Evolutionary conservation across 1,140 invertebrate genomes (phyloP).

Genomic region (Hycleus phaleratus): DNA sequence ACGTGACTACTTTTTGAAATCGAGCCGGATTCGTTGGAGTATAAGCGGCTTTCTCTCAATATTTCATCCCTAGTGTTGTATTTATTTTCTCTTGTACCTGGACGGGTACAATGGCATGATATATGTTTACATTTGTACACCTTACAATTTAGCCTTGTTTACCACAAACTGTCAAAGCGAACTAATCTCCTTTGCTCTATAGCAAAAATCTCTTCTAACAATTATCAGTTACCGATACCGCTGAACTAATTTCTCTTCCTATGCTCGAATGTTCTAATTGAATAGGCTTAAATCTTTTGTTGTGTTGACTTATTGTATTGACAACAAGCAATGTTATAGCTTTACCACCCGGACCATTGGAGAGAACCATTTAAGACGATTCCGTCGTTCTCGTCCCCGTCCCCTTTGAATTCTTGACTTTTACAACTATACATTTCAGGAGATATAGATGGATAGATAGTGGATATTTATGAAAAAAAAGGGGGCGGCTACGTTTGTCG

Average conservation of each 20-base stretch:
- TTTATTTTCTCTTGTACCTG: too few relatives aligned
- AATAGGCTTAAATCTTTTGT: slow-evolving; percentile 15
- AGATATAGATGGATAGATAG: too few relatives aligned
- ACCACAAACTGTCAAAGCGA: slow-evolving; percentile 39
- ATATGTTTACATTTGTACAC: slow-evolving; percentile 34
- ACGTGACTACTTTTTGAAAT: too few relatives aligned
- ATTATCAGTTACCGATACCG: slow-evolving; percentile 8
- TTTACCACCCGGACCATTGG: slow-evolving; percentile 16
- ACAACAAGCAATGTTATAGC: slow-evolving; percentile 6
- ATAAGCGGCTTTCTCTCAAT: too few relatives aligned
- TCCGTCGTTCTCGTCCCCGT: too few relatives aligned
- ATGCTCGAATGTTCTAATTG: slow-evolving; percentile 13
- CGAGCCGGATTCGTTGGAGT: too few relatives aligned
- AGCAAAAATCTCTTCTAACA: neutral
- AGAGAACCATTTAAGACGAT: neutral
- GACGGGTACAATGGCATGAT: slow-evolving; percentile 18
- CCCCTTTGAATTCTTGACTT: slow-evolving; percentile 22
- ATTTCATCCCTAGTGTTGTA: too few relatives aligned
- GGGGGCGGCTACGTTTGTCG: slow-evolving; percentile 28
- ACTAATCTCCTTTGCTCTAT: slow-evolving; percentile 34
- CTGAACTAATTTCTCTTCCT: slow-evolving; percentile 16
- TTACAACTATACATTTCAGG: too few relatives aligned
- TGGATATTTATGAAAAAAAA: neutral
- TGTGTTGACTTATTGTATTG: neutral
- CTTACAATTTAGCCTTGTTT: slow-evolving; percentile 38